Conservation (phyloP, 1,140 invertebrate species). For the Melipona quadrifasciata region DNA sequence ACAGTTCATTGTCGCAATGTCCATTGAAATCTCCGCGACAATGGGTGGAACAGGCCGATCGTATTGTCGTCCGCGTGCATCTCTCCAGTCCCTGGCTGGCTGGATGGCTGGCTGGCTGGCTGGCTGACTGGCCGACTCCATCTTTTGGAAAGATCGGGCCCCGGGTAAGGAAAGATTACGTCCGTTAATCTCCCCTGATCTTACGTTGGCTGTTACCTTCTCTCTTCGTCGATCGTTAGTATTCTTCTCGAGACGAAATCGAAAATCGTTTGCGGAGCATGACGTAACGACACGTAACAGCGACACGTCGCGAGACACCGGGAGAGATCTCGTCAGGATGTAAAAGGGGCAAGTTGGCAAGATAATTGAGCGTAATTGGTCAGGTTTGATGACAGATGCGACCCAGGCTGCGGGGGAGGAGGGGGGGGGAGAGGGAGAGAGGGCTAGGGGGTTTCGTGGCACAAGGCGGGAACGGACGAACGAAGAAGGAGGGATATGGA, state of each 20-base stretch:
- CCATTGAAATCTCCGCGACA: constrained; percentile 75
- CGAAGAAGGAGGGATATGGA: not conserved
- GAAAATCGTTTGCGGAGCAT: not conserved
- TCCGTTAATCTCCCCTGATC: constrained; percentile 48
- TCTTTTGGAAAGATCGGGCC: constrained; percentile 49
- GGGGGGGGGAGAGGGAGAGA: too few species aligned
- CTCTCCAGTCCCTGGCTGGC: not conserved
- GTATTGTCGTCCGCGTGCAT: constrained; percentile 65
- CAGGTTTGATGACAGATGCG: constrained; percentile 77
- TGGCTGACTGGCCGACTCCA: constrained; percentile 14
- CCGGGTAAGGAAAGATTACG: constrained; percentile 34
- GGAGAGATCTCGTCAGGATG: constrained; percentile 11
- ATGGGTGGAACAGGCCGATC: constrained; percentile 65
- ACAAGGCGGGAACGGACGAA: not conserved
- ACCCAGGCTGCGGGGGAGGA: constrained; percentile 26
- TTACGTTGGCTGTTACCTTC: not conserved
- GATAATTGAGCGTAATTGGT: constrained; percentile 76
- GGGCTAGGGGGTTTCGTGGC: not conserved
- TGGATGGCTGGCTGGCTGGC: constrained; percentile 20
- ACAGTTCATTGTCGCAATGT: constrained; percentile 77
- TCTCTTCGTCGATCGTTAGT: not conserved
- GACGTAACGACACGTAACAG: constrained; percentile 11
- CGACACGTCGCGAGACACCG: constrained; percentile 6
- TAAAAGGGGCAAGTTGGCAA: constrained; percentile 39
- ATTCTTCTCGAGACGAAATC: not conserved